phyloP scores from a whole-genome alignment of 2,888 invertebrate genomes.

The Melanchra persicariae region DNA sequence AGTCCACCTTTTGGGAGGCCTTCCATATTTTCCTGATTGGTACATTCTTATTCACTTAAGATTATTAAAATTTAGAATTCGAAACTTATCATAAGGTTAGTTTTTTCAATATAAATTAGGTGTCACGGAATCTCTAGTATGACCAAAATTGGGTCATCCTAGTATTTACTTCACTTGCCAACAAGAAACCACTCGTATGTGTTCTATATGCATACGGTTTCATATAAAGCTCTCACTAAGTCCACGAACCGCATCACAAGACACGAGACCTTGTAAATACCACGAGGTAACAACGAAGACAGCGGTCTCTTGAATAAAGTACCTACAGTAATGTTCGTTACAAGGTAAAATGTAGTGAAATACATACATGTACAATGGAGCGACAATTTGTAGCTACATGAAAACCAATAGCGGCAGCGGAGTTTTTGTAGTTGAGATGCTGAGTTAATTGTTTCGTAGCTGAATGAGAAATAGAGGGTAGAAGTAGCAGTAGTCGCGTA shows the following conservation, averaged over 20 bases:
- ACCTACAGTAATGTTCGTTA: conserved; percentile 2
- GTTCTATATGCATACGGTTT: conserved; percentile 17
- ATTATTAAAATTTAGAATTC: no score
- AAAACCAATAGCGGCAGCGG: conserved; percentile 8
- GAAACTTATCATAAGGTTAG: no score
- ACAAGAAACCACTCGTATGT: background rate
- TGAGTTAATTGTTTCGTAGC: background rate
- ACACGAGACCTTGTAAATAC: conserved; percentile 20
- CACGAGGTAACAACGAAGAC: background rate
- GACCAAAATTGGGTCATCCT: background rate
- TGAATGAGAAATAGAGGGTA: conserved; percentile 8
- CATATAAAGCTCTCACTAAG: conserved; percentile 20
- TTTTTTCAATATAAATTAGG: no score
- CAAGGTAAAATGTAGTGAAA: background rate
- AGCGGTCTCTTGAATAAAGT: conserved; percentile 1
- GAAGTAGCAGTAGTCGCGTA: no score
- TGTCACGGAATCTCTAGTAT: background rate
- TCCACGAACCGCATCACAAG: conserved; percentile 14
- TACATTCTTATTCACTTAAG: no score
- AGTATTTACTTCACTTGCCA: background rate
- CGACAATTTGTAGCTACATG: conserved; percentile 20
- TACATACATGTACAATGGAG: background rate
- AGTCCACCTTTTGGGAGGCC: no score
- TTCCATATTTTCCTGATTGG: no score
- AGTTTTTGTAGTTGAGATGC: conserved; percentile 8